These are phyloP conservation scores for Noctua fimbriata DNA, from an alignment of 2,888 invertebrate species.

Conservation along the genomic window DNA sequence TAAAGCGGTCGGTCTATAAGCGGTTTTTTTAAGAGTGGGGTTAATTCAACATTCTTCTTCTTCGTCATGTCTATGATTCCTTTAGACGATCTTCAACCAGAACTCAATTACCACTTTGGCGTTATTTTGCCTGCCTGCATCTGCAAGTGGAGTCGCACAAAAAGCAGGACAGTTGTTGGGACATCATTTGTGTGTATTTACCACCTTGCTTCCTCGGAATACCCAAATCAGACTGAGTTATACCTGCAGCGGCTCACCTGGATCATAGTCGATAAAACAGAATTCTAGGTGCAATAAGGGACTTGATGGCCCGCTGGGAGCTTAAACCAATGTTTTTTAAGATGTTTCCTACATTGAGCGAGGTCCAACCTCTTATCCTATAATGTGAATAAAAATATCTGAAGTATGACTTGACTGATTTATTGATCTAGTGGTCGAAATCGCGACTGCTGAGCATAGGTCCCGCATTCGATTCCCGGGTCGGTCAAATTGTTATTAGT, in stretches of 20 bases:
- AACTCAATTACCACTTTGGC: background rate
- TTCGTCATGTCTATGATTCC: background rate
- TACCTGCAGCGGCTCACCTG: background rate
- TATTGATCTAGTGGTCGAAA: no score
- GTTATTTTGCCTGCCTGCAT: background rate
- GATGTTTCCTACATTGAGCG: background rate
- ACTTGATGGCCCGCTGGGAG: background rate
- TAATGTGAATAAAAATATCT: background rate
- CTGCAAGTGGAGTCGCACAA: background rate
- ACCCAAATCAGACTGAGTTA: background rate
- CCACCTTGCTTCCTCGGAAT: background rate
- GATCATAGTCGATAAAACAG: background rate
- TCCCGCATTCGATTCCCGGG: no score
- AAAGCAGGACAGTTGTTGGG: background rate
- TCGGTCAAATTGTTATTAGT: no score
- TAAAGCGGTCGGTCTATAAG: no score
- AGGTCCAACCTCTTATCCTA: background rate
- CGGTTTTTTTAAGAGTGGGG: background rate
- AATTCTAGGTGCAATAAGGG: background rate
- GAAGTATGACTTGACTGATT: background rate
- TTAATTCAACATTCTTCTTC: background rate
- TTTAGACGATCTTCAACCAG: background rate
- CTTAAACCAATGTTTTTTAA: background rate
- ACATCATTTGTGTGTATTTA: background rate
- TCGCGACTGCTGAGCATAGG: no score